These are phyloP conservation scores for Dasypus novemcinctus DNA, from an alignment of 2,113 vertebrate species.

Conservation along the genomic window DNA sequence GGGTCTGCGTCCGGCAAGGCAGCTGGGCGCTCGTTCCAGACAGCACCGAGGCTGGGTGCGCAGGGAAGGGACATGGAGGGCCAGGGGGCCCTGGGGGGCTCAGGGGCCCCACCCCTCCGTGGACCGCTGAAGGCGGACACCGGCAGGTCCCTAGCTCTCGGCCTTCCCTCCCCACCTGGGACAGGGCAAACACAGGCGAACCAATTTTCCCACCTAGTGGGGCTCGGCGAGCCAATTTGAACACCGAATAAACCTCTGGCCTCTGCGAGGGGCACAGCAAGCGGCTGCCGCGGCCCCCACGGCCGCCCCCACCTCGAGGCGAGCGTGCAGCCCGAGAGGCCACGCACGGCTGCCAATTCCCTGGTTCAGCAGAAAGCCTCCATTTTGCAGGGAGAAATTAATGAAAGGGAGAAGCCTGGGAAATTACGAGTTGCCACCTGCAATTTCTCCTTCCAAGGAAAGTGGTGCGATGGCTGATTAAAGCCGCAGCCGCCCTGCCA, in stretches of 20 bases:
- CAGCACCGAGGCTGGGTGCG: background rate
- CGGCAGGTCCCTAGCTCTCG: background rate
- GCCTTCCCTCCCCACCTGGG: no score
- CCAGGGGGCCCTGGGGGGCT: background rate
- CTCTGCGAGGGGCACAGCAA: background rate
- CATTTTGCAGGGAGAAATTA: conserved; percentile 78
- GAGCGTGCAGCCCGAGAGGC: background rate
- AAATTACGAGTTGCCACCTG: conserved; percentile 76
- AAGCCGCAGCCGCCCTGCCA: conserved; percentile 52
- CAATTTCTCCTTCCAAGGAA: conserved; percentile 71
- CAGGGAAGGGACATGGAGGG: background rate
- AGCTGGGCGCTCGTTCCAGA: background rate
- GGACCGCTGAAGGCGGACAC: background rate
- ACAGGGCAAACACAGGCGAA: background rate
- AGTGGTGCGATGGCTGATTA: conserved; percentile 47
- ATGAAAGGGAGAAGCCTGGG: conserved; percentile 79
- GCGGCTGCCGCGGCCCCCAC: background rate
- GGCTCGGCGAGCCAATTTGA: background rate
- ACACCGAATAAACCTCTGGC: conserved; percentile 21
- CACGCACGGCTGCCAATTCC: background rate
- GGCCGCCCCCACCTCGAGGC: background rate
- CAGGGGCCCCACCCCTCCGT: background rate
- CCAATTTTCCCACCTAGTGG: conserved; percentile 31
- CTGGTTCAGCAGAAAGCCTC: conserved; percentile 74
- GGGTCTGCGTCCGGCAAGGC: background rate